phyloP scores from a whole-genome alignment of 2,888 invertebrate species.

The Phyto melanocephala region DNA sequence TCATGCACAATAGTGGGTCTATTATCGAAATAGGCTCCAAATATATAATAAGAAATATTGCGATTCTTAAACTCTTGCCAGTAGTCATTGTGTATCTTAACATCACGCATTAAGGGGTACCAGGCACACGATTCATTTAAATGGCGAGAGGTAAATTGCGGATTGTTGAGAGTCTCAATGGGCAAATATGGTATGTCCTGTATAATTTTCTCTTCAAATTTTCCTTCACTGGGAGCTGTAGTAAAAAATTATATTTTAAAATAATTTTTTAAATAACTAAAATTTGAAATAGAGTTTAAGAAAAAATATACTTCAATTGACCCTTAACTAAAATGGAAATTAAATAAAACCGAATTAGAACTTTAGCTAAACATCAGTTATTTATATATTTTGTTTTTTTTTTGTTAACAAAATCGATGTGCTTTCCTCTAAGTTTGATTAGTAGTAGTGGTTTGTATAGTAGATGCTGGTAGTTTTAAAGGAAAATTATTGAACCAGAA shows the following conservation, averaged over 20 bases:
- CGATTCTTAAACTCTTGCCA: conserved; percentile 90
- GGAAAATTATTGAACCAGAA: too few species aligned
- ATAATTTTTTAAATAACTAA: background rate
- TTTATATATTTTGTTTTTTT: too few species aligned
- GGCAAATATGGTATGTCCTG: conserved; percentile 88
- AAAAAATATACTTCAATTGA: background rate
- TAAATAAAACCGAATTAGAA: background rate
- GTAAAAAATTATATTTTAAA: background rate
- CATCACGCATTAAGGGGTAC: conserved; percentile 89
- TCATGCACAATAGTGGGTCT: conserved; percentile 83
- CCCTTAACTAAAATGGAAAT: background rate
- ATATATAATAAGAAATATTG: conserved; percentile 91
- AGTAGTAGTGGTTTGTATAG: too few species aligned
- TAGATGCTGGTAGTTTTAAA: too few species aligned
- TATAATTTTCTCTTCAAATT: conserved; percentile 81
- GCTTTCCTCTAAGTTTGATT: too few species aligned
- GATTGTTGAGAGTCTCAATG: conserved; percentile 88
- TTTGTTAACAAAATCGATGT: too few species aligned
- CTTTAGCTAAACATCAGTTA: background rate
- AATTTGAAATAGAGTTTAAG: background rate
- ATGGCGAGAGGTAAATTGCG: conserved; percentile 80
- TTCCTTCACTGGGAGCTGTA: conserved; percentile 7
- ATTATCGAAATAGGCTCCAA: conserved; percentile 92
- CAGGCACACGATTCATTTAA: conserved; percentile 85
- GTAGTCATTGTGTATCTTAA: conserved; percentile 94